Conservation (phyloP, 2,888 invertebrate genomes). For the Cephus runcator region DNA sequence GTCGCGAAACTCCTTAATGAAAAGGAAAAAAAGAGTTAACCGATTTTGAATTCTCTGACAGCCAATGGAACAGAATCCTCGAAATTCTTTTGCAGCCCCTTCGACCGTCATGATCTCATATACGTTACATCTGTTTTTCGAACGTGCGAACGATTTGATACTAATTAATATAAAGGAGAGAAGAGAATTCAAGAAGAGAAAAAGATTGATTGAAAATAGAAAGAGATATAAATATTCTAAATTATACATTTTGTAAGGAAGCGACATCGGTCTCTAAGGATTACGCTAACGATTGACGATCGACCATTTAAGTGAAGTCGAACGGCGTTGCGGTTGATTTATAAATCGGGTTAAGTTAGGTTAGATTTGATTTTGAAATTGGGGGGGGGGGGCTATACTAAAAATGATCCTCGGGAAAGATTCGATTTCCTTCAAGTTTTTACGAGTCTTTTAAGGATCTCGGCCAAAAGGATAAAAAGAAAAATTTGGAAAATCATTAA, state of each 20-base stretch:
- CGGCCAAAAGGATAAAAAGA: background rate
- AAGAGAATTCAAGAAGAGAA: conserved; percentile 4
- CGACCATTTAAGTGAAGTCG: background rate
- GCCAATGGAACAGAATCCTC: background rate
- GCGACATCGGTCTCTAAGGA: background rate
- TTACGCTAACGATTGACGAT: background rate
- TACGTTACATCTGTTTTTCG: conserved; percentile 33
- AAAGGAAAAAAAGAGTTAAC: too few relatives aligned
- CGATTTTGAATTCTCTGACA: background rate
- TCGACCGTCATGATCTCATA: conserved; percentile 47
- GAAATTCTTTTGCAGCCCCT: conserved; percentile 28
- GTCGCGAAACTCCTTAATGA: too few relatives aligned
- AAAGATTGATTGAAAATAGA: conserved; percentile 14
- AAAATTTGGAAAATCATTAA: background rate
- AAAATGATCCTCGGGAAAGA: background rate
- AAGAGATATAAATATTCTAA: conserved; percentile 38
- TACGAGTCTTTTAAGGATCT: too few relatives aligned
- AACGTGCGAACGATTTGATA: conserved; percentile 36
- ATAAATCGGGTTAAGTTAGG: background rate
- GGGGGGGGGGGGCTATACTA: background rate
- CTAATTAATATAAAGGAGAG: conserved; percentile 21
- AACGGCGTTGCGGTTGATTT: background rate
- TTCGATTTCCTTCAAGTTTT: background rate
- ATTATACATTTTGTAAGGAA: conserved; percentile 36
- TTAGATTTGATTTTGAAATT: background rate